These are phyloP conservation scores for Parelbella ahira DNA, from an alignment of 2,888 invertebrate species.

Conservation along the genomic window DNA sequence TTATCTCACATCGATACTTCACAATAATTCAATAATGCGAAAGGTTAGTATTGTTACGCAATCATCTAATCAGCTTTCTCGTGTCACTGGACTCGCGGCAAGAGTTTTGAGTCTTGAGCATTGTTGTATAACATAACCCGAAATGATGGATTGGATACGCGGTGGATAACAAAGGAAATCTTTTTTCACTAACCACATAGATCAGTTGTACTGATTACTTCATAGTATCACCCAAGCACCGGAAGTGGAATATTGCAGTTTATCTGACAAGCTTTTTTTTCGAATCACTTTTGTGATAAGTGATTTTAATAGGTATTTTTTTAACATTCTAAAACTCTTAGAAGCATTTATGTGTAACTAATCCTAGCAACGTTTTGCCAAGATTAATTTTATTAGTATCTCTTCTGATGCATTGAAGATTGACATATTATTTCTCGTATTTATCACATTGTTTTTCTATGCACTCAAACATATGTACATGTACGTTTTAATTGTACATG, in stretches of 20 bases:
- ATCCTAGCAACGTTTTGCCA: no score
- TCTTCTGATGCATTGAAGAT: no score
- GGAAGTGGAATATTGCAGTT: constrained; percentile 5
- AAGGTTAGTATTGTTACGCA: constrained; percentile 50
- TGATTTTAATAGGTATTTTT: no score
- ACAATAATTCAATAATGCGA: constrained; percentile 34
- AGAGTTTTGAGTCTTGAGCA: constrained; percentile 59
- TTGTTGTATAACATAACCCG: constrained; percentile 46
- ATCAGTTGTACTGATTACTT: constrained; percentile 10
- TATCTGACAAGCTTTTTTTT: not conserved
- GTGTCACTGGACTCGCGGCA: constrained; percentile 37
- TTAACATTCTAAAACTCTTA: no score
- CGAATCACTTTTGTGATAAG: no score
- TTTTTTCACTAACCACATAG: constrained; percentile 17
- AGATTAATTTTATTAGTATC: no score
- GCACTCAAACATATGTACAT: no score
- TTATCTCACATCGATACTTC: constrained; percentile 22
- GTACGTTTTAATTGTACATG: no score
- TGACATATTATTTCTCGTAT: no score
- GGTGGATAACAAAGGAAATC: constrained; percentile 5
- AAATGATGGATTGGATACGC: constrained; percentile 23
- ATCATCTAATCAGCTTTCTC: constrained; percentile 51
- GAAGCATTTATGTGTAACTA: no score
- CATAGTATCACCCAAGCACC: constrained; percentile 1
- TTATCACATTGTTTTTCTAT: no score